phyloP scores from a whole-genome alignment of 2,113 vertebrate species.

The Anguilla japonica region DNA sequence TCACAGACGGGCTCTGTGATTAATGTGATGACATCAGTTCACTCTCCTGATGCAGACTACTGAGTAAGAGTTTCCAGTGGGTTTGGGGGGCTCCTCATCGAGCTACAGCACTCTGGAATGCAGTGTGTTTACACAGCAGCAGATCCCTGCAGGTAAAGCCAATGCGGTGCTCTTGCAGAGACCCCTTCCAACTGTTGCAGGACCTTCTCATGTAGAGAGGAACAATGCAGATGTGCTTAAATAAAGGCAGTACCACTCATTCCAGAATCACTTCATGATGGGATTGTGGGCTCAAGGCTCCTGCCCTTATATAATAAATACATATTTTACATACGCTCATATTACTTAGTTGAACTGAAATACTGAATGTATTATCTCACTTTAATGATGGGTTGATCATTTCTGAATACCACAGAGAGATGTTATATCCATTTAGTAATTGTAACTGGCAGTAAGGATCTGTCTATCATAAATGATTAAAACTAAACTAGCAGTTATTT shows the following conservation, averaged over 20 bases:
- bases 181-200: not conserved
- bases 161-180: not conserved
- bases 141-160: not conserved
- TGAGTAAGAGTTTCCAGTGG: slow-evolving; percentile 26
- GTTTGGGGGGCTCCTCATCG: not conserved
- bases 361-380: not conserved
- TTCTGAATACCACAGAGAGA: not conserved
- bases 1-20: not conserved
- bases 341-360: not conserved
- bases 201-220: not conserved
- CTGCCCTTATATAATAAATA: not conserved
- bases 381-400: not conserved
- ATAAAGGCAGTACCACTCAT: not conserved
- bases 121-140: slow-evolving; percentile 8
- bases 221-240: not conserved
- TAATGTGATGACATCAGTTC: slow-evolving; percentile 23
- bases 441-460: not conserved
- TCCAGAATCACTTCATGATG: not conserved
- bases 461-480: not conserved
- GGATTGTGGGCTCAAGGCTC: not conserved
- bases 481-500: not conserved
- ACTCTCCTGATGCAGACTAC: not conserved
- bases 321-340: not conserved
- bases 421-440: not conserved
- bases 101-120: slow-evolving; percentile 9